A percentile compares a stretch with the other conserved stretches of the same genome.
Conservation (phyloP, 2,113 vertebrate genomes). For the Rhombomys opimus region DNA sequence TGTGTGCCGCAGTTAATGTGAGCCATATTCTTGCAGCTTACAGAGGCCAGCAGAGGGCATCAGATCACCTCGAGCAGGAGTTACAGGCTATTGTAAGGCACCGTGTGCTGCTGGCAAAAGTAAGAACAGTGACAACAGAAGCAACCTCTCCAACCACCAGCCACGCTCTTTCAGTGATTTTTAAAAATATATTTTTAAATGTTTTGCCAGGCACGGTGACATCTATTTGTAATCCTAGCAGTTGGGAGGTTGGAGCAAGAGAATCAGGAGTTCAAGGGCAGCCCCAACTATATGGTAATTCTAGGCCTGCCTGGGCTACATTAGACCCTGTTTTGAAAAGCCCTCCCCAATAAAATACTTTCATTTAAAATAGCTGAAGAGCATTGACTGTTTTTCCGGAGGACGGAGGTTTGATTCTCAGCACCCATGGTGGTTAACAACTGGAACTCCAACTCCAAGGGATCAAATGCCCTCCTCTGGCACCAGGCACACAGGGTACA, state of each 20-base stretch:
- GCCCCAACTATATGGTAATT: background rate
- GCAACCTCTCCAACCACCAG: background rate
- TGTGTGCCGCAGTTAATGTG: background rate
- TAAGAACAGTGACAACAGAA: background rate
- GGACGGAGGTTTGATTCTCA: background rate
- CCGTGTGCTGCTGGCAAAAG: background rate
- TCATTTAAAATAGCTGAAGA: background rate
- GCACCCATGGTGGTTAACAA: background rate
- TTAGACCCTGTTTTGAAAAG: background rate
- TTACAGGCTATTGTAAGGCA: background rate
- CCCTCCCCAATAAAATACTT: background rate
- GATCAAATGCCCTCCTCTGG: background rate
- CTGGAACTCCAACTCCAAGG: background rate
- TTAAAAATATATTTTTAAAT: background rate
- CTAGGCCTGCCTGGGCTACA: background rate
- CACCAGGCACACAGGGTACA: background rate
- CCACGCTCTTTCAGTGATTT: background rate
- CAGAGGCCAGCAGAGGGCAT: background rate
- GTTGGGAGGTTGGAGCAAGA: background rate
- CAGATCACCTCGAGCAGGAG: background rate
- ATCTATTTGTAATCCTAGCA: background rate
- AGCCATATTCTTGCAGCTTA: background rate
- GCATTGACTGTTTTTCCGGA: background rate
- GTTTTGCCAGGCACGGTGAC: background rate
- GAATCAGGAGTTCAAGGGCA: background rate